Conservation (phyloP, 92 coral and sea anemone species). For the Palythoa caribaeorum region DNA sequence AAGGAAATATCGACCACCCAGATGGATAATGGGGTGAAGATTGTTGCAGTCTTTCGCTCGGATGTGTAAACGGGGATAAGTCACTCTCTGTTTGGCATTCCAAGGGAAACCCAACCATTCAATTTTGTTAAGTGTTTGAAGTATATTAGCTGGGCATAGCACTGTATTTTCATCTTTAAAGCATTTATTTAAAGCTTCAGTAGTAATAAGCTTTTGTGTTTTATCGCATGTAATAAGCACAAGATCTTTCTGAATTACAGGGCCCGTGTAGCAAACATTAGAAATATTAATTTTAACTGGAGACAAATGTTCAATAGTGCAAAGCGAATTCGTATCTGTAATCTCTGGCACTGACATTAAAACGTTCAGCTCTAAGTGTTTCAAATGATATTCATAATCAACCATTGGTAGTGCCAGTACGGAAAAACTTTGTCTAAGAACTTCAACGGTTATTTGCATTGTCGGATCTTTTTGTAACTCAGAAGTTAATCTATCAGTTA, state of each 20-base stretch:
- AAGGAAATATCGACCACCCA: slow-evolving; percentile 56
- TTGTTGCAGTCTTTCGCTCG: slow-evolving; percentile 19
- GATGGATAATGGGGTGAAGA: slow-evolving; percentile 26
- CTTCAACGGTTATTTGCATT: too few relatives aligned
- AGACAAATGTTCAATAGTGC: not conserved
- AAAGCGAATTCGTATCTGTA: too few relatives aligned
- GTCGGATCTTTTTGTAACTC: too few relatives aligned
- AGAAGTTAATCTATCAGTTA: too few relatives aligned
- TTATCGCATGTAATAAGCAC: not conserved
- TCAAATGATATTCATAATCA: too few relatives aligned
- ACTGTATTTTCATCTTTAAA: not conserved
- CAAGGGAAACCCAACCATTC: slow-evolving; percentile 65
- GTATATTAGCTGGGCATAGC: not conserved
- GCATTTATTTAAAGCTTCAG: not conserved
- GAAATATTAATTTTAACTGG: not conserved
- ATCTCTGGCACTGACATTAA: too few relatives aligned
- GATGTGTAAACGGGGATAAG: slow-evolving; percentile 32
- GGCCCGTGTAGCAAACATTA: not conserved
- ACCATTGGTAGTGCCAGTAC: too few relatives aligned
- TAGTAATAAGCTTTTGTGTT: not conserved
- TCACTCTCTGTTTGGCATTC: not conserved
- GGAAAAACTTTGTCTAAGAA: too few relatives aligned
- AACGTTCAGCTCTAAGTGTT: too few relatives aligned
- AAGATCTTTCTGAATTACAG: not conserved
- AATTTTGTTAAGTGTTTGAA: not conserved